Evolutionary conservation across 2,888 invertebrate genomes (phyloP).

Genomic region (Ornithoptera priamus): DNA sequence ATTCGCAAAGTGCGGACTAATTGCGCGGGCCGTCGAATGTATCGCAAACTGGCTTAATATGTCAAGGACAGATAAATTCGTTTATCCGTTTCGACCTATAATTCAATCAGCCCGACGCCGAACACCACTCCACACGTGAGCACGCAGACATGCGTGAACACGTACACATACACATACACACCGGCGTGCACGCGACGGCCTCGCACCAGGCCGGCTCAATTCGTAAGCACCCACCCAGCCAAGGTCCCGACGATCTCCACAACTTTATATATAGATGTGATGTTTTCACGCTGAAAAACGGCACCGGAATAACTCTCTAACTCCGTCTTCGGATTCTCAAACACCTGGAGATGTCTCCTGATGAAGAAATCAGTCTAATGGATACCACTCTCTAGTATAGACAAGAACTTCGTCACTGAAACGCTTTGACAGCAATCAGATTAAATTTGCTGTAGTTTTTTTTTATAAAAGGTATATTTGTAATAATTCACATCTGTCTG

Average conservation of each 20-base stretch:
- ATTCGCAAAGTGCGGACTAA: constrained; percentile 9
- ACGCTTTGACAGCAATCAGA: too few relatives aligned
- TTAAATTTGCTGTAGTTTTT: too few relatives aligned
- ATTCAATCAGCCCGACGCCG: constrained; percentile 35
- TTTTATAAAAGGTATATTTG: too few relatives aligned
- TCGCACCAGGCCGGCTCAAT: constrained; percentile 56
- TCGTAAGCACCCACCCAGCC: constrained; percentile 55
- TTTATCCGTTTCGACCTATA: constrained; percentile 40
- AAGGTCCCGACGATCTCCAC: constrained; percentile 55
- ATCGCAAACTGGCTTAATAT: constrained; percentile 15
- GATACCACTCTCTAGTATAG: too few relatives aligned
- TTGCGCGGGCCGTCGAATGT: not conserved
- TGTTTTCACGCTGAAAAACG: constrained; percentile 37
- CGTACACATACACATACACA: not conserved
- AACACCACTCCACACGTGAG: constrained; percentile 18
- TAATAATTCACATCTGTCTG: too few relatives aligned
- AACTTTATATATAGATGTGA: constrained; percentile 41
- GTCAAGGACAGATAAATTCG: constrained; percentile 35
- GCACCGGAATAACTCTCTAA: constrained; percentile 10
- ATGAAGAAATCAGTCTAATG: too few relatives aligned
- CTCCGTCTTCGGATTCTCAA: not conserved
- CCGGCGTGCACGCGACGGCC: constrained; percentile 41
- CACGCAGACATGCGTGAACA: constrained; percentile 8
- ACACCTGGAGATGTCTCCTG: too few relatives aligned
- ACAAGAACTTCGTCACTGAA: too few relatives aligned